Base-by-base conservation (phyloP, 35 echinoderm and acorn worm genomes). In the Anneissia japonica region DNA sequence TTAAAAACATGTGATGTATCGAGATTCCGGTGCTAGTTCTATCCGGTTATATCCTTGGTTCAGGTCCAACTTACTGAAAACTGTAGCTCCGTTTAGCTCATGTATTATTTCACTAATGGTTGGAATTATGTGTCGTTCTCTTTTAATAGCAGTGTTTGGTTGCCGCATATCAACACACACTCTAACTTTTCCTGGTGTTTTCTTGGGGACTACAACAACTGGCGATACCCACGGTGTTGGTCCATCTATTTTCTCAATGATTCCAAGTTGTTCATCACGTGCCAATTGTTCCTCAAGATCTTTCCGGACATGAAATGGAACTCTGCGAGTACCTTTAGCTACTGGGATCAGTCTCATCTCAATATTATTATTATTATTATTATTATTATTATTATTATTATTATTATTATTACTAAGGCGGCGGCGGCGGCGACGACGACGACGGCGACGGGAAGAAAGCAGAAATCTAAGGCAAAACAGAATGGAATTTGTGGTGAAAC, bases 41-140 rank as follows among this genome's bases (percentile, higher is more conserved):
- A 93, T 84, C 56, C 90, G 87, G 38, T 93, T 82, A 73, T 85
- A 89, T 11, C 87, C 91, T 32, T 36, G 38, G 16, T 72, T 93
- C 46, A 93, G 33, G 39, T 90, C 91, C 10, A 93, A 90, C 23
- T 77, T 89, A 39, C 91, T 93, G 39, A 90, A 90, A 0, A 81
- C 46, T 31, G 82, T 31, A 46, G 74, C 31, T 37, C 91, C 83
- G 36, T 90, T 89, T 21, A 93, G 34, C 51, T 88, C 87, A 10
- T 32, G 56, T 9, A 93, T 89, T 30, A 90, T 79, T 32, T 80
- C 75, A 23, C 85, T 83, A 26, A 93, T 51, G 5, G 83, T 90
- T 10, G 92, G 88, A 87, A 94, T 51, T 29, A 85, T 88, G 32
- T 91, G 89, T 33, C 80, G 29, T 77, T 86, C 80, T 31, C 92